Conservation (phyloP, 2,888 invertebrate species). For the Patella ulyssiponensis region DNA sequence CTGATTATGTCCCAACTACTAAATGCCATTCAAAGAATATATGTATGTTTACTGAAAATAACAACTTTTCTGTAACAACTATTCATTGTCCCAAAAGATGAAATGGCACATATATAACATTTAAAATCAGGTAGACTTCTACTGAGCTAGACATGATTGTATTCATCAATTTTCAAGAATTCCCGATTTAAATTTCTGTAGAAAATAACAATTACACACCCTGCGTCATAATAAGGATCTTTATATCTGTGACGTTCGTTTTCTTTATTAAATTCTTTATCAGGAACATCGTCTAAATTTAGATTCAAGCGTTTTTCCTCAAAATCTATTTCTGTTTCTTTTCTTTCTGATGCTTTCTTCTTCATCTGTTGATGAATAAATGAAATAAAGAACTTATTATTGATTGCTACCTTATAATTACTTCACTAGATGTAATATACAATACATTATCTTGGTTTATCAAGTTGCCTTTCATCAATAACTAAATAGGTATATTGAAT, state of each 20-base stretch:
- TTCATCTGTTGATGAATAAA: slow-evolving; percentile 76
- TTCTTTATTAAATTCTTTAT: slow-evolving; percentile 77
- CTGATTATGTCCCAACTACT: too few species aligned
- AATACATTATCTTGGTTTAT: too few species aligned
- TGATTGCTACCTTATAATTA: neutral
- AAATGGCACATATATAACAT: neutral
- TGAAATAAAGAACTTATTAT: neutral
- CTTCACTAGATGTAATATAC: too few species aligned
- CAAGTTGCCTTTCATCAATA: too few species aligned
- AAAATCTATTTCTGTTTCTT: slow-evolving; percentile 95
- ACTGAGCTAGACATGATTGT: neutral
- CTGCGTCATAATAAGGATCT: slow-evolving; percentile 59
- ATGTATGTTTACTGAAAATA: too few species aligned
- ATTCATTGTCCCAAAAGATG: neutral
- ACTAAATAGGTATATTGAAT: neutral
- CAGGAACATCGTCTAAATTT: slow-evolving; percentile 81
- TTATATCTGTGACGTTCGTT: slow-evolving; percentile 58
- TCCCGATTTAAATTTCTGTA: neutral
- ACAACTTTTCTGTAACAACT: neutral
- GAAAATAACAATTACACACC: slow-evolving; percentile 22
- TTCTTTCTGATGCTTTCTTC: slow-evolving; percentile 91
- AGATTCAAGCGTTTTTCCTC: slow-evolving; percentile 95
- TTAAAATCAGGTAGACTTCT: neutral
- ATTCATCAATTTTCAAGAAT: neutral
- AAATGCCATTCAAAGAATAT: too few species aligned